Conservation (phyloP, 2,888 invertebrate species). For the Hirtodrosophila confusa region DNA sequence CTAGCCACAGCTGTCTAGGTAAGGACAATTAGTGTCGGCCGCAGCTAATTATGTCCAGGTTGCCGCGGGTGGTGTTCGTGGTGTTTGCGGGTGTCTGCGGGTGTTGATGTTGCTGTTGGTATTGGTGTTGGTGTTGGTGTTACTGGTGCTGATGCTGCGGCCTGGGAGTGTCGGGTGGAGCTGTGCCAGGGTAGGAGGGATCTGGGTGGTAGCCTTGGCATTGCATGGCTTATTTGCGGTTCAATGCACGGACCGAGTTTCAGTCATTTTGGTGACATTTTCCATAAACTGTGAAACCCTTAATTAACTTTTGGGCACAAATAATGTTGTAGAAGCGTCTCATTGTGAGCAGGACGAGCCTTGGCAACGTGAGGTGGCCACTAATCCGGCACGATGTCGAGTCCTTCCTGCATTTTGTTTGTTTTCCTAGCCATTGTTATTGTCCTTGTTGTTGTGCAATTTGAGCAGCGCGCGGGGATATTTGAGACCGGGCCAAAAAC, state of each 20-base stretch:
- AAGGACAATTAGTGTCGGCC: constrained; percentile 63
- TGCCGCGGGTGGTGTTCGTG: constrained; percentile 55
- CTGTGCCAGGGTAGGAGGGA: neutral
- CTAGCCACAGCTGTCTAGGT: constrained; percentile 36
- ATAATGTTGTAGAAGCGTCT: constrained; percentile 41
- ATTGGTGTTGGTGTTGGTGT: neutral
- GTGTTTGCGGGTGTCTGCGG: constrained; percentile 7
- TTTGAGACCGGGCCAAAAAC: constrained; percentile 50
- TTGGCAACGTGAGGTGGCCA: constrained; percentile 20
- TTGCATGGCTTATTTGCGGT: constrained; percentile 50
- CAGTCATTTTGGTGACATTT: constrained; percentile 59
- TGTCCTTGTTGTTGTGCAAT: constrained; percentile 57
- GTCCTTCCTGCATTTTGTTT: constrained; percentile 11
- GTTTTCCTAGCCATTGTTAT: constrained; percentile 30
- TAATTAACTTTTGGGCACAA: constrained; percentile 69
- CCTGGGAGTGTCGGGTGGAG: neutral
- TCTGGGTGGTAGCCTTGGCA: constrained; percentile 16
- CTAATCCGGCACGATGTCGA: constrained; percentile 37
- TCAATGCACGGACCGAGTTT: constrained; percentile 48
- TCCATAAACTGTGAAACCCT: constrained; percentile 75
- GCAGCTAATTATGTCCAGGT: constrained; percentile 71
- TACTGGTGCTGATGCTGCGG: neutral
- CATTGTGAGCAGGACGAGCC: neutral
- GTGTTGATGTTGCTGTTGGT: neutral
- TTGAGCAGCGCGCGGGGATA: constrained; percentile 25